These are phyloP conservation scores for Nineta flava DNA, from an alignment of 2,888 invertebrate genomes.

Conservation along the genomic window DNA sequence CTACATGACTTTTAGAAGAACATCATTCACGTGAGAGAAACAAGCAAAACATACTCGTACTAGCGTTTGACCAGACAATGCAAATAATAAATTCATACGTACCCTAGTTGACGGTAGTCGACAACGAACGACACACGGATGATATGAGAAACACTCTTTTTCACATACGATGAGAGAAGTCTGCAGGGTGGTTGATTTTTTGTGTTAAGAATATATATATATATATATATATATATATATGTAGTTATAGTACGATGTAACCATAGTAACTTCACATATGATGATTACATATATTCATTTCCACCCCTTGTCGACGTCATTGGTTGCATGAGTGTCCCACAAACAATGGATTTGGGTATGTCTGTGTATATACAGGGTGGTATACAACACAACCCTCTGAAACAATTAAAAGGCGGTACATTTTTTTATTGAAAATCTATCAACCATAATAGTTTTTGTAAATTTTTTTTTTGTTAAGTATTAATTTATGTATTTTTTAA, in stretches of 20 bases:
- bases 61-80: too few species aligned
- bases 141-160: too few species aligned
- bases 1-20: too few species aligned
- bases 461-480: too few species aligned
- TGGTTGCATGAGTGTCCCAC: conserved; percentile 2
- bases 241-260: background rate
- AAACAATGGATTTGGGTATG: background rate
- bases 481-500: background rate
- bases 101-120: too few species aligned
- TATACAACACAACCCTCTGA: background rate
- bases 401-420: conserved; percentile 1
- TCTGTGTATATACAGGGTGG: background rate
- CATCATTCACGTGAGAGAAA: too few species aligned
- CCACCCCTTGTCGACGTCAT: conserved; percentile 4
- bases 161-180: too few species aligned
- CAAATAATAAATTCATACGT: too few species aligned
- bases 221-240: background rate
- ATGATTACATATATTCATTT: background rate
- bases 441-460: background rate
- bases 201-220: background rate
- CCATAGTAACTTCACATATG: conserved; percentile 3
- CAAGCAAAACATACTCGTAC: too few species aligned
- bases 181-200: too few species aligned
- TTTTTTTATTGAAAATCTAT: background rate
- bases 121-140: too few species aligned